These are phyloP conservation scores for Protaetia brevitarsis DNA, from an alignment of 1,140 invertebrate species.

Conservation along the genomic window DNA sequence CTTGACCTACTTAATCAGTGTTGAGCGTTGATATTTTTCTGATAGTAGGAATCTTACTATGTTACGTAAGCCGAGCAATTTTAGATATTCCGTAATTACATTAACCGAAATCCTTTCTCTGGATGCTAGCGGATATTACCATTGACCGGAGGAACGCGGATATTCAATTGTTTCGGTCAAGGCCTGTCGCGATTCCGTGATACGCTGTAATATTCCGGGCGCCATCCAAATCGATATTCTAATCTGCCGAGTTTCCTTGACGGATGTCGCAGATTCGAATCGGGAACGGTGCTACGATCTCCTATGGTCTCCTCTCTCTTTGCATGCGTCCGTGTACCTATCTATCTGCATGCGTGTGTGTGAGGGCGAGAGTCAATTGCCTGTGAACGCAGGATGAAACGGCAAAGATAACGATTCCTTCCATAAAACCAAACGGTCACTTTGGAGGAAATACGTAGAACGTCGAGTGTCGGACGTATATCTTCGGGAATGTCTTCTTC, in stretches of 20 bases:
- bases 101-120: neutral
- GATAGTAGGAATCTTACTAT: neutral
- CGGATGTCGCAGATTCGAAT: neutral
- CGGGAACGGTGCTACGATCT: neutral
- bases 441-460: slow-evolving; percentile 6
- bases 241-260: neutral
- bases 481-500: neutral
- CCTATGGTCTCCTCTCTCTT: no score
- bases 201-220: neutral
- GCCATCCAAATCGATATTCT: neutral
- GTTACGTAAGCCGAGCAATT: slow-evolving; percentile 1
- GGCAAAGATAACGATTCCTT: neutral
- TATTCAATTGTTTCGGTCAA: neutral
- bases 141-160: neutral
- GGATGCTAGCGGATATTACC: neutral
- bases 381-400: neutral
- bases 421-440: neutral
- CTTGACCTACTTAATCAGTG: neutral
- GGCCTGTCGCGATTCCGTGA: neutral
- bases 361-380: neutral
- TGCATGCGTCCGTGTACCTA: neutral
- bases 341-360: neutral
- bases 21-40: neutral
- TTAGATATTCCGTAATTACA: slow-evolving; percentile 13
- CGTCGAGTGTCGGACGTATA: neutral